A percentile compares a stretch with the other conserved stretches of the same genome.
These are phyloP conservation scores for Torymus tubicola DNA, from an alignment of 2,888 invertebrate species.

Conservation along the genomic window DNA sequence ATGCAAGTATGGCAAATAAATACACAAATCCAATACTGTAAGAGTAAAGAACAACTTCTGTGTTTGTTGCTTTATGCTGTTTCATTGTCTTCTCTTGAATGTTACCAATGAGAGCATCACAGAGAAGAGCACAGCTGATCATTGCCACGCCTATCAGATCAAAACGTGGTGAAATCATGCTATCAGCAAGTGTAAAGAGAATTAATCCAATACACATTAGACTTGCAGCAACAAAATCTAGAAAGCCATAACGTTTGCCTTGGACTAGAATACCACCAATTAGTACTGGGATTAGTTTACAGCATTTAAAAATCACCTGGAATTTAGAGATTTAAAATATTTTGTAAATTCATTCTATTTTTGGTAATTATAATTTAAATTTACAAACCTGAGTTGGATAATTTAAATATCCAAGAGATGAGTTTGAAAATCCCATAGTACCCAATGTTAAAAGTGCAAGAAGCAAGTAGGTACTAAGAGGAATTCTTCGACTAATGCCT, in stretches of 20 bases:
- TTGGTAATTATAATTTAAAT: background rate
- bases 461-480: constrained; percentile 86
- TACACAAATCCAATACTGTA: constrained; percentile 93
- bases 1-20: constrained; percentile 84
- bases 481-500: constrained; percentile 84
- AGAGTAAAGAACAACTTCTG: constrained; percentile 95
- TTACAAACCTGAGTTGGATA: constrained; percentile 89
- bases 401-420: constrained; percentile 94
- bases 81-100: constrained; percentile 98
- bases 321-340: constrained; percentile 14
- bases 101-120: constrained; percentile 97
- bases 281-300: constrained; percentile 96
- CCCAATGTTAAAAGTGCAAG: constrained; percentile 92
- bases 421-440: constrained; percentile 97
- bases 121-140: constrained; percentile 90
- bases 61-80: constrained; percentile 87
- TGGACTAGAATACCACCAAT: constrained; percentile 95
- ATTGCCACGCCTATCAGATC: constrained; percentile 84
- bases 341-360: background rate
- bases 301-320: constrained; percentile 95
- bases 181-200: constrained; percentile 92
- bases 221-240: constrained; percentile 90
- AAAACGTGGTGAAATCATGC: constrained; percentile 86
- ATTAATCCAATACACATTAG: constrained; percentile 93
- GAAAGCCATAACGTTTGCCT: constrained; percentile 88